phyloP scores from a whole-genome alignment of 2,888 invertebrate genomes.

The Macropis europaea region DNA sequence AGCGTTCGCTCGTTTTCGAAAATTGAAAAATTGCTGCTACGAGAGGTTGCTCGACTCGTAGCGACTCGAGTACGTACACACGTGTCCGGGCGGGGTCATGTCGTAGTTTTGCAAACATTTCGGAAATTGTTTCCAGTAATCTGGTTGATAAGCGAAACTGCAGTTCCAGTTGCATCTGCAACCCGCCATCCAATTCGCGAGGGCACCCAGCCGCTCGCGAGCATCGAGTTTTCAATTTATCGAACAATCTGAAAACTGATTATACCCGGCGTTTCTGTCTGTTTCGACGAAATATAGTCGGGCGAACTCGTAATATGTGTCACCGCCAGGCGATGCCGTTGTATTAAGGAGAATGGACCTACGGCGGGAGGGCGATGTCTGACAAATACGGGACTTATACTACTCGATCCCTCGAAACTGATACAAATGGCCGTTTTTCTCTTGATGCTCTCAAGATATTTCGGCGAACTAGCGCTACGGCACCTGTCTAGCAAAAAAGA shows the following conservation, averaged over 20 bases:
- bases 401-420: conserved; percentile 20
- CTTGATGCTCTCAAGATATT: conserved; percentile 15
- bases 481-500: too few species aligned
- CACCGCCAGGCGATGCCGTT: conserved; percentile 32
- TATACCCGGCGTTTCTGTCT: conserved; percentile 12
- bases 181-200: not conserved
- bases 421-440: conserved; percentile 38
- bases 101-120: not conserved
- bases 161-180: not conserved
- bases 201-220: too few species aligned
- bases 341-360: conserved; percentile 39
- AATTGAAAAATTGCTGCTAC: too few species aligned
- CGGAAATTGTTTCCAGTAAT: not conserved
- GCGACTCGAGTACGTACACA: too few species aligned
- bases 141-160: not conserved
- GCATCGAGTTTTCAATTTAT: conserved; percentile 27
- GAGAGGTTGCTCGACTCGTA: not conserved
- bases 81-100: not conserved
- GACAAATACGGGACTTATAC: conserved; percentile 44
- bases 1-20: too few species aligned
- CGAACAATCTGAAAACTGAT: conserved; percentile 30
- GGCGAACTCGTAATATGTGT: conserved; percentile 39
- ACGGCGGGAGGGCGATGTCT: conserved; percentile 26
- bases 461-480: conserved; percentile 13
- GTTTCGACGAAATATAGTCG: conserved; percentile 10